Base-by-base conservation (phyloP, 2,797 vertebrate species). In the Falco peregrinus region DNA sequence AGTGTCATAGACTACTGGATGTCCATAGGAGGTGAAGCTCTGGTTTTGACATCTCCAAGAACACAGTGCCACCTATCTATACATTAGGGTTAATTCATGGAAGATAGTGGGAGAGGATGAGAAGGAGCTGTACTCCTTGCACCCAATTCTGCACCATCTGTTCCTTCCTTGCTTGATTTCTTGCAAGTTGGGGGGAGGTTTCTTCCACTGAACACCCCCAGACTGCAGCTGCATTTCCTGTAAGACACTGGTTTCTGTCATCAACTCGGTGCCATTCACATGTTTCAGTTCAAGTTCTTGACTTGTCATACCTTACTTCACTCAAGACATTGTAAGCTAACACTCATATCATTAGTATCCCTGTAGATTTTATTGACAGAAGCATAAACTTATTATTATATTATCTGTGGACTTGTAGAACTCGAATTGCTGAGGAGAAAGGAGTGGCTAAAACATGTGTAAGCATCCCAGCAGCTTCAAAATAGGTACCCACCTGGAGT, bases 1-100 rank as follows among this genome's bases (percentile, higher is more conserved):
- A 25, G 31, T 4, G 16, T 11, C 57, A 15, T 2, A 17, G 10
- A 1, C 19, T 19, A 3, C 0, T 7, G 65, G 65, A 41, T 19
- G 54, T 13, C 31, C n/a, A 15, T 2, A 26, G 28, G 26, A 47
- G 31, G 14, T 1, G 41, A 22, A 60, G 57, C 19, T 56, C 68
- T 22, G 35, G 1, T n/a, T 70, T 71, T 20, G 63, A 41, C 60
- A 87, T 91, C 39, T 70, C 59, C 94, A 57, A 11, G 89, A 82
- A 14, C 80, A 84, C 83, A 94, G 89, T 93, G 94, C 89, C 94
- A 95, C 77, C 96, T 95, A 87, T 5, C 86, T 84, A 54, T 33
- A 59, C 1, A 0, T 19, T 39, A 21, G 29, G 9, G 70, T 51
- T 76, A 73, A 43, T 68, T 79, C 90, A 63, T 0, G 5, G 9